These are phyloP conservation scores for Syngnathus typhle DNA, from an alignment of 2,113 vertebrate species.

Conservation along the genomic window DNA sequence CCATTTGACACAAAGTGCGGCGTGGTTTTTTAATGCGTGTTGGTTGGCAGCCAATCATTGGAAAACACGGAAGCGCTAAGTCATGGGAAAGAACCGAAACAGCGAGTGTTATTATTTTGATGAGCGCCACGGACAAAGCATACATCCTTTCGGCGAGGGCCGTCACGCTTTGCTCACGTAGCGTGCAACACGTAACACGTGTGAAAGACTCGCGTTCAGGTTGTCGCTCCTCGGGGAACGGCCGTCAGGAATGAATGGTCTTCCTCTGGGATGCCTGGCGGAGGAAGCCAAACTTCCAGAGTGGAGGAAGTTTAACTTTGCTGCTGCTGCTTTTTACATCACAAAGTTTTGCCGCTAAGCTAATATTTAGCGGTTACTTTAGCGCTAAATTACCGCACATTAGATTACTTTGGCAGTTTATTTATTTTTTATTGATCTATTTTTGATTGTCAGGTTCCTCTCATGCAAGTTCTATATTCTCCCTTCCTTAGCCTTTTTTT, in stretches of 20 bases:
- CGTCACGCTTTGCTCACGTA: conserved; percentile 39
- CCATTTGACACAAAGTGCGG: not conserved
- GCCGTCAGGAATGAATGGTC: conserved; percentile 51
- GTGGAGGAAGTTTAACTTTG: conserved; percentile 28
- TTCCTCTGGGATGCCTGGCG: conserved; percentile 60
- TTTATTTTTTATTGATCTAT: no score
- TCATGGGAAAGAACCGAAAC: not conserved
- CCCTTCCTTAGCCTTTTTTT: not conserved
- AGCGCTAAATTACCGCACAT: no score
- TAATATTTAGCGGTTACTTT: no score
- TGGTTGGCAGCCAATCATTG: not conserved
- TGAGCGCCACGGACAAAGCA: not conserved
- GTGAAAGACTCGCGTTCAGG: conserved; percentile 43
- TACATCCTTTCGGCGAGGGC: not conserved
- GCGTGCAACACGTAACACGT: conserved; percentile 49
- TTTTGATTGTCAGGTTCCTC: no score
- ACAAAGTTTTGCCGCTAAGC: conserved; percentile 2
- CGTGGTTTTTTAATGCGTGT: conserved; percentile 1
- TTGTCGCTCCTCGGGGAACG: conserved; percentile 44
- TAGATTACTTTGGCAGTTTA: no score
- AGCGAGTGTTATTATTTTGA: not conserved
- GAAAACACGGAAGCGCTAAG: not conserved
- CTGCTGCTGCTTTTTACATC: conserved; percentile 58
- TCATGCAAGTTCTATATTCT: not conserved
- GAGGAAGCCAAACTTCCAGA: conserved; percentile 60